Base-by-base conservation (phyloP, 2,113 vertebrate species). In the Neomonachus schauinslandi region DNA sequence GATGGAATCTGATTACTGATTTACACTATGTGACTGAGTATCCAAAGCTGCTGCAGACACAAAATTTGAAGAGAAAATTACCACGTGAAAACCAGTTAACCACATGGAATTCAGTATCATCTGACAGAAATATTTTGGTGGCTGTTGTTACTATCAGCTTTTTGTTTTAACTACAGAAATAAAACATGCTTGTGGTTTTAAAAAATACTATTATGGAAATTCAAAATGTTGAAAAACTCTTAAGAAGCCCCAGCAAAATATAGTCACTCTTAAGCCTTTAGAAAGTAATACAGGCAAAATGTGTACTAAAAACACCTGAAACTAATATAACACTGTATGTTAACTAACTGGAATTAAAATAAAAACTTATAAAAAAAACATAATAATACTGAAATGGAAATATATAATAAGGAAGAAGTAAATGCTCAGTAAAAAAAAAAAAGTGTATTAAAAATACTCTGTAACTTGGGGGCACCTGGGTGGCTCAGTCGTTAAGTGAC, bases 261-360 rank as follows among this genome's bases (percentile, higher is more conserved):
- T 24, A 95, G 84, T 81, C 22, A 59, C n/a, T 67, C 18, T 91
- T 91, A 82, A 95, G 69, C 8, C 13, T 71, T 89, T 18, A 95
- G 51, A 97, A 96, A 95, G 57, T 55, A 83, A 82, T 82, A 93
- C 67, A 51, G 39, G 26, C 18, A 55, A 89, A 96, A 86, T 6
- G 0, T 69, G 1, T 59, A 57, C 10, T 92, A 53, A 72, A 83
- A 85, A 57, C 2, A 39, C 1, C 93, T 83, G 74, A 49, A 16
- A 77, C 42, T 77, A 49, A 77, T 49, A 77, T 49, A 77, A 77
- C 15, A 31, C 74, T 49, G 74, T 31, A 21, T 9, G 14, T 49
- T 77, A 77, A 18, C 42, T 77, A 74, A 24, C 12, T 42, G 74
- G 42, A 49, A 77, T 31, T 77, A 77, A 77, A 49, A 15, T 49